Evolutionary conservation across 2,113 vertebrate species (phyloP).

Genomic region (Ellobius talpinus): DNA sequence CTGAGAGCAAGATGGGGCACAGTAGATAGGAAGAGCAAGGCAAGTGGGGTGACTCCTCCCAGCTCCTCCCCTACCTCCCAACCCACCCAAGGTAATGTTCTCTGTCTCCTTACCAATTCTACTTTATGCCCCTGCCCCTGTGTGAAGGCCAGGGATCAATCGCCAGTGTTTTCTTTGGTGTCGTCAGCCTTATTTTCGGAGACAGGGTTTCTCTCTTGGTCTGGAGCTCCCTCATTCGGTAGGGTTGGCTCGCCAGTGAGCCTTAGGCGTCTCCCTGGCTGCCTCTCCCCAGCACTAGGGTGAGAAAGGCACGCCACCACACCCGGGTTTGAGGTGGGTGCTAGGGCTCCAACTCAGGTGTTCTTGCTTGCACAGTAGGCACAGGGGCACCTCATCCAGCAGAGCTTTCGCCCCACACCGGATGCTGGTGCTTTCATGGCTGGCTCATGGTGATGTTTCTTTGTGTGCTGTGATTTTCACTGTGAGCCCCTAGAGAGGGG

Average conservation of each 20-base stretch:
- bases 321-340: background rate
- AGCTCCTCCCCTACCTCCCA: background rate
- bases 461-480: background rate
- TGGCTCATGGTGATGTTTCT: background rate
- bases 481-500: background rate
- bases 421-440: background rate
- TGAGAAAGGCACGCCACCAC: background rate
- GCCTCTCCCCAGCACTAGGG: too few relatives aligned
- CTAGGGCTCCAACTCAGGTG: background rate
- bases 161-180: background rate
- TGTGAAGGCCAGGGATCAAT: too few relatives aligned
- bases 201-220: background rate
- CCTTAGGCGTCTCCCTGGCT: background rate
- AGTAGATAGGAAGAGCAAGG: background rate
- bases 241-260: background rate
- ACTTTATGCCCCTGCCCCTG: background rate
- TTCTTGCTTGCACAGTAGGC: background rate
- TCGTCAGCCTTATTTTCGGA: background rate
- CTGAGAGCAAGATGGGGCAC: background rate
- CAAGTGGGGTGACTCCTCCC: background rate
- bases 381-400: background rate
- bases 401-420: fast-evolving
- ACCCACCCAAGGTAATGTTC: background rate
- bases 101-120: background rate
- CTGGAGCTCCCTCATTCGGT: background rate